Evolutionary conservation across 2,888 invertebrate genomes (phyloP).

Genomic region (Ceraclea dissimilis): DNA sequence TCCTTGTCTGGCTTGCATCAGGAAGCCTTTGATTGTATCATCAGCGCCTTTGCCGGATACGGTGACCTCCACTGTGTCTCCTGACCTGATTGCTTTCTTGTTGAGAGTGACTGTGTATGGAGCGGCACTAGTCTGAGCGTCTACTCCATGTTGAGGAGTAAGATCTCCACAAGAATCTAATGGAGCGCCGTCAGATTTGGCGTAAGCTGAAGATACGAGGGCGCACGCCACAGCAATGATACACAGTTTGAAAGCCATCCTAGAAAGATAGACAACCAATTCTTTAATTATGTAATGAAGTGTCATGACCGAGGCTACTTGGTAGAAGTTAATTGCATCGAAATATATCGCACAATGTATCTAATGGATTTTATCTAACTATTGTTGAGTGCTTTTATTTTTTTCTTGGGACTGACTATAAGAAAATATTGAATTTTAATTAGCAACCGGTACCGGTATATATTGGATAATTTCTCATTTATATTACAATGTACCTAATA

Average conservation of each 20-base stretch:
- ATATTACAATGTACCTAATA: too few relatives aligned
- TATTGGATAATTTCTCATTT: too few relatives aligned
- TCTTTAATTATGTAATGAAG: neutral
- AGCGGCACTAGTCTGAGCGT: slow-evolving; percentile 45
- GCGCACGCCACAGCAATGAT: slow-evolving; percentile 13
- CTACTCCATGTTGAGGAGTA: slow-evolving; percentile 58
- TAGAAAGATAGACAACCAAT: too few relatives aligned
- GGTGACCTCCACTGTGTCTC: slow-evolving; percentile 40
- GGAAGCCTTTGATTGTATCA: slow-evolving; percentile 55
- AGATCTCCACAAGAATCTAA: slow-evolving; percentile 55
- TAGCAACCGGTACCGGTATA: too few relatives aligned
- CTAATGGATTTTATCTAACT: too few relatives aligned
- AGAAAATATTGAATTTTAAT: too few relatives aligned
- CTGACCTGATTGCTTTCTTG: slow-evolving; percentile 32
- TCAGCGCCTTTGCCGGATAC: slow-evolving; percentile 42
- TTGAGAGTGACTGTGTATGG: slow-evolving; percentile 52
- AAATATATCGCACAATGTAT: too few relatives aligned
- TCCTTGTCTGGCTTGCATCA: slow-evolving; percentile 57
- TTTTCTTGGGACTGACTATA: too few relatives aligned
- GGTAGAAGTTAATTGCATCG: too few relatives aligned
- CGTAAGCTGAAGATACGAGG: slow-evolving; percentile 26
- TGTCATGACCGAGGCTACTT: too few relatives aligned
- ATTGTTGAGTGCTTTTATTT: too few relatives aligned
- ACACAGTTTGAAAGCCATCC: slow-evolving; percentile 20
- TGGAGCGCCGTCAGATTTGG: slow-evolving; percentile 59